Evolutionary conservation across 2,888 invertebrate species (phyloP).

Genomic region (Phengaris arion): DNA sequence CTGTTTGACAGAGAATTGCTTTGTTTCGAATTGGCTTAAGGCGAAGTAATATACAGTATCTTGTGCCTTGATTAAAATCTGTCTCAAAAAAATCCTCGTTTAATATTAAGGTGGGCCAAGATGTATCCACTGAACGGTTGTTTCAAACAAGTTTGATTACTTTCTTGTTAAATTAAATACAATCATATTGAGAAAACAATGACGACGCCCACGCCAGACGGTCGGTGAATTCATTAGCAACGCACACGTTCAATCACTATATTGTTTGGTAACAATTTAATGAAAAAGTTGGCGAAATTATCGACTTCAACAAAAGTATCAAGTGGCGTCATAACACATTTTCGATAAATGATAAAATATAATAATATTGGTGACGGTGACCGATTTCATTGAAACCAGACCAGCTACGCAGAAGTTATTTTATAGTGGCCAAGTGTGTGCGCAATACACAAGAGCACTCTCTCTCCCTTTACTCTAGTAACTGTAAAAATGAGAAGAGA

Average conservation of each 20-base stretch:
- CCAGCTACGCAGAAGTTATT: too few relatives aligned
- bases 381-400: too few relatives aligned
- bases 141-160: neutral
- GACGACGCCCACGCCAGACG: neutral
- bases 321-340: neutral
- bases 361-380: neutral
- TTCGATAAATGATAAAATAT: neutral
- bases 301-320: too few relatives aligned
- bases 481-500: too few relatives aligned
- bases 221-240: too few relatives aligned
- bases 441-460: too few relatives aligned
- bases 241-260: too few relatives aligned
- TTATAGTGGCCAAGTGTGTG: too few relatives aligned
- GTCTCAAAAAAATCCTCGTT: neutral
- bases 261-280: too few relatives aligned
- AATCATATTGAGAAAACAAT: neutral
- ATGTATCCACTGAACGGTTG: too few relatives aligned
- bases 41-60: slow-evolving; percentile 3
- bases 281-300: too few relatives aligned
- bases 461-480: too few relatives aligned
- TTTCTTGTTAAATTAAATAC: neutral
- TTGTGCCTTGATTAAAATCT: slow-evolving; percentile 21
- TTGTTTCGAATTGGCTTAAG: slow-evolving; percentile 8
- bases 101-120: neutral
- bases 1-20: slow-evolving; percentile 4